Evolutionary conservation across 2,888 invertebrate genomes (phyloP).

Genomic region (Rhingia campestris): DNA sequence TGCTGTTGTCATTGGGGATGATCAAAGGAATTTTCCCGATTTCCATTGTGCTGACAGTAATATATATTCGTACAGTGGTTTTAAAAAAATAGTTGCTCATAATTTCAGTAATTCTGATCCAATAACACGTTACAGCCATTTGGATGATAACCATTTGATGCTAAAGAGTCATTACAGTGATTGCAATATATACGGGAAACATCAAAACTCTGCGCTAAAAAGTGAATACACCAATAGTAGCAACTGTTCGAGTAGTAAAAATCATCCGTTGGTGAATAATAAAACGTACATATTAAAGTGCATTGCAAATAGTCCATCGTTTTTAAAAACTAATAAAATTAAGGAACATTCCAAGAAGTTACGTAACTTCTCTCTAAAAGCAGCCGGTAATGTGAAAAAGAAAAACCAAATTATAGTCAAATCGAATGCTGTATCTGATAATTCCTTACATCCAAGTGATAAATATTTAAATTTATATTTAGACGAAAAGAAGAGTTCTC

Average conservation of each 20-base stretch:
- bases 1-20: slow-evolving; percentile 72
- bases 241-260: slow-evolving; percentile 75
- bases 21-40: slow-evolving; percentile 74
- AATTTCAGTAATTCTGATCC: slow-evolving; percentile 79
- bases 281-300: slow-evolving; percentile 82
- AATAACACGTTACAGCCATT: slow-evolving; percentile 77
- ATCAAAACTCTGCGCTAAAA: slow-evolving; percentile 77
- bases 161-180: slow-evolving; percentile 82
- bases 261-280: slow-evolving; percentile 81
- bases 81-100: slow-evolving; percentile 76
- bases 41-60: slow-evolving; percentile 68
- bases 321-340: slow-evolving; percentile 81
- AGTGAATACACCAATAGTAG: slow-evolving; percentile 76
- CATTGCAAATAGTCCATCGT: slow-evolving; percentile 82
- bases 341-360: slow-evolving; percentile 82
- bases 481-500: slow-evolving; percentile 80
- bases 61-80: slow-evolving; percentile 69
- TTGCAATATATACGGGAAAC: slow-evolving; percentile 79
- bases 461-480: slow-evolving; percentile 82
- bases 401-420: slow-evolving; percentile 81
- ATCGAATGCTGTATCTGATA: slow-evolving; percentile 82
- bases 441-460: slow-evolving; percentile 82
- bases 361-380: slow-evolving; percentile 81
- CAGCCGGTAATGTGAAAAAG: slow-evolving; percentile 80
- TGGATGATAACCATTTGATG: slow-evolving; percentile 76